Base-by-base conservation (phyloP, 2,888 invertebrate species). In the Arenicola marina region DNA sequence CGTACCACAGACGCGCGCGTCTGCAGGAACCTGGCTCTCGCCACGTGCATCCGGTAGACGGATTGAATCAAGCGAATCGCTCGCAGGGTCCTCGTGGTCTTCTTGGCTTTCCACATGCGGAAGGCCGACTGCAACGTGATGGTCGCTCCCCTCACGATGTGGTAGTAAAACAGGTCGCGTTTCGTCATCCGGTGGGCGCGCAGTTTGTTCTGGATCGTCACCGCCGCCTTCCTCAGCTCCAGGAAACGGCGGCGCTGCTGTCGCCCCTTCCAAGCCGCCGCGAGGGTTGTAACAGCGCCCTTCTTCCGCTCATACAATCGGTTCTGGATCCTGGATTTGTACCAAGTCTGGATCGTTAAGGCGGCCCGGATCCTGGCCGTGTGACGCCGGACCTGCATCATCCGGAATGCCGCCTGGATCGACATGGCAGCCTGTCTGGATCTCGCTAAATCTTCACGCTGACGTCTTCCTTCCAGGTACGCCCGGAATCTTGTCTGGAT, bases 391-490 rank as follows among this genome's bases (percentile, higher is more conserved):
- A 74, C 56, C 28, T 59, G 51, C 59, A 75, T 73, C 1, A 79
- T 80, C 59, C 78, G 66, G 78, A 79, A 79, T 4, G 68, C 26
- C 24, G 80, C 71, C 80, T 82, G 70, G 21, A 62, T 51, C 1
- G 24, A 21, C 18, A 45, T 51, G 15, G 45, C 26, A 18, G 21
- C 34, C n/a, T n/a, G n/a, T n/a, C n/a, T n/a, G n/a, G n/a, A n/a
- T n/a, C n/a, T n/a, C n/a, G n/a, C n/a, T n/a, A n/a, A n/a, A n/a
- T n/a, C n/a, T n/a, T n/a, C n/a, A n/a, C n/a, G n/a, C n/a, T n/a
- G n/a, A n/a, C n/a, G n/a, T n/a, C n/a, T n/a, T n/a, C n/a, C n/a
- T n/a, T n/a, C n/a, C n/a, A n/a, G n/a, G n/a, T n/a, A n/a, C n/a
- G n/a, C n/a, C n/a, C n/a, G n/a, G n/a, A n/a, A n/a, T n/a, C n/a